A percentile compares a stretch with the other conserved stretches of the same genome.
These are phyloP conservation scores for Oreochromis tanganicae DNA, from an alignment of 2,113 vertebrate species.

Conservation along the genomic window DNA sequence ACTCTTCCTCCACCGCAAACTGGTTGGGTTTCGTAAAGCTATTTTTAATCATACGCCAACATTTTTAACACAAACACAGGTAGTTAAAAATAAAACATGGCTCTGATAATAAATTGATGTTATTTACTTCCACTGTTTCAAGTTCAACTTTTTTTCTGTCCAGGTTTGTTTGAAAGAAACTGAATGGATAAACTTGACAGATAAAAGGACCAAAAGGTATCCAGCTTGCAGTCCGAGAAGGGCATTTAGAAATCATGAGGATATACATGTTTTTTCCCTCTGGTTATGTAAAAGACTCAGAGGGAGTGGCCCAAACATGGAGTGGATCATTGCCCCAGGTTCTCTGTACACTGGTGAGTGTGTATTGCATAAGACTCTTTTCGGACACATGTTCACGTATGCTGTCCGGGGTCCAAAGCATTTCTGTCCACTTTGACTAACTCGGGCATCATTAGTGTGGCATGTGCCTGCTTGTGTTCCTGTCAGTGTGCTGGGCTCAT, in stretches of 20 bases:
- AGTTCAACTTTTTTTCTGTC: background rate
- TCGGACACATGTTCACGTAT: conserved; percentile 20
- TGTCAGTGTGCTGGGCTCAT: background rate
- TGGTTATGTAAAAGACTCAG: conserved; percentile 54
- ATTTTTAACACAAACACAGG: background rate
- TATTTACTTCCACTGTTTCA: background rate
- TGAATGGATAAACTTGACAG: background rate
- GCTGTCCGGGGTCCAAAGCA: background rate
- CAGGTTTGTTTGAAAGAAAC: background rate
- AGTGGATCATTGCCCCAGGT: conserved; percentile 29
- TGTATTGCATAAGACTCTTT: conserved; percentile 56
- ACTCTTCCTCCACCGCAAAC: background rate
- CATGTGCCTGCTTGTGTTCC: background rate
- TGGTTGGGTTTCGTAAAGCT: background rate
- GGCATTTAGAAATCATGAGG: conserved; percentile 15
- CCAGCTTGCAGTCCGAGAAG: conserved; percentile 1
- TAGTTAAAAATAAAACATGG: background rate
- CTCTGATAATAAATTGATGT: background rate
- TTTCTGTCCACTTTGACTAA: background rate
- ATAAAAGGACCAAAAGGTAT: background rate
- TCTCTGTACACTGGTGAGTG: conserved; percentile 7
- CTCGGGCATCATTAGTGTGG: background rate
- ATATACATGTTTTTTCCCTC: conserved; percentile 9
- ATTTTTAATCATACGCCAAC: background rate
- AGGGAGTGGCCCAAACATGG: conserved; percentile 26